Percentiles rank a stretch among this genome's conserved stretches.
Evolutionary conservation across 2,113 vertebrate genomes (phyloP).

Genomic region (Anolis sagrei): DNA sequence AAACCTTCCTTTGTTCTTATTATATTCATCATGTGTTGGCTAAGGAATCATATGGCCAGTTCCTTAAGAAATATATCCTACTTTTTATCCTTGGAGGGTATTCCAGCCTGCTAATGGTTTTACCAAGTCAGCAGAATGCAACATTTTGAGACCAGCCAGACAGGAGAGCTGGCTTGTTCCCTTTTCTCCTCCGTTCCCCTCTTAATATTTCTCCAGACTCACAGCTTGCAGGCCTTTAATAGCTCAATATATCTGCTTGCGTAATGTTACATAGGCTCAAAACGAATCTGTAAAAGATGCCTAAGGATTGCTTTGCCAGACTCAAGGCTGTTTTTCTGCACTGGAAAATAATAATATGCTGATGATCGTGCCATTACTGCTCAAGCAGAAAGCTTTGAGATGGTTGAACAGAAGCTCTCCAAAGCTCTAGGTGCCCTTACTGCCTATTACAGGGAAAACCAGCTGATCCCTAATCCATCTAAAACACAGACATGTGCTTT

Average conservation of each 20-base stretch:
- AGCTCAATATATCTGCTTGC: background rate
- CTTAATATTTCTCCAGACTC: rapidly evolving
- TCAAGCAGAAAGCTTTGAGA: too few relatives aligned
- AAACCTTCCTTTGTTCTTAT: background rate
- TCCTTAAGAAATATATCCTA: slow-evolving; percentile 1
- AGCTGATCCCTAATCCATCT: too few relatives aligned
- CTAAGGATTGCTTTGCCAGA: background rate
- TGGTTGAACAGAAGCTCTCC: too few relatives aligned
- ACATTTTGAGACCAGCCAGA: background rate
- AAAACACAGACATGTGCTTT: too few relatives aligned
- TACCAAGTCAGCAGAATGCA: background rate
- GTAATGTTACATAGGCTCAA: background rate
- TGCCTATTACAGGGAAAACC: too few relatives aligned
- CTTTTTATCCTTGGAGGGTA: background rate
- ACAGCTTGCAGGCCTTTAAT: background rate
- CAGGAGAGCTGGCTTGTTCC: background rate
- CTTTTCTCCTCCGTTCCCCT: background rate
- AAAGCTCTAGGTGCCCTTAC: too few relatives aligned
- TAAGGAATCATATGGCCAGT: background rate
- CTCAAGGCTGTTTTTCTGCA: rapidly evolving
- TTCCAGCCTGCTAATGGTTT: slow-evolving; percentile 11
- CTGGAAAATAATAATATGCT: background rate
- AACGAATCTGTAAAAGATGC: rapidly evolving
- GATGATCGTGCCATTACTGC: too few relatives aligned
- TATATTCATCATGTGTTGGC: background rate